Evolutionary conservation across 2,113 vertebrate genomes (phyloP).

Genomic region (Pachyramphus minor): DNA sequence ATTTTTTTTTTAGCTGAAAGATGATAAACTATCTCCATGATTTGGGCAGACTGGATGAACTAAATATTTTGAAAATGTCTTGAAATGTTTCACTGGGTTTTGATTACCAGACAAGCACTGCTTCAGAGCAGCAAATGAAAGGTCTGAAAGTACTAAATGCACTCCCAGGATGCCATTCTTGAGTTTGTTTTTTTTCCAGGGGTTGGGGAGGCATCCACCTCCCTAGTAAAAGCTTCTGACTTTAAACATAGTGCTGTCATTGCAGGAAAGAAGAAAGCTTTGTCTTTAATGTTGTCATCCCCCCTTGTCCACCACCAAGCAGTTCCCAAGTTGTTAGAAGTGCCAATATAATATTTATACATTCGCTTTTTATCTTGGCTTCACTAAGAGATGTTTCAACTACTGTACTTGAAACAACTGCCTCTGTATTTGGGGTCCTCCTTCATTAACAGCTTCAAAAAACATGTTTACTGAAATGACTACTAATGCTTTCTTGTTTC

Average conservation of each 20-base stretch:
- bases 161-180: not conserved
- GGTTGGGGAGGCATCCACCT: not conserved
- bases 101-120: not conserved
- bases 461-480: not conserved
- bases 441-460: not conserved
- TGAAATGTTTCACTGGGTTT: not conserved
- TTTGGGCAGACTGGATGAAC: not conserved
- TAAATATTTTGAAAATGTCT: not conserved
- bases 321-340: not conserved
- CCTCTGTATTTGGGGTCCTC: not conserved
- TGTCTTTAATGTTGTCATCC: not conserved
- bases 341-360: not conserved
- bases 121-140: not conserved
- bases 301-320: not conserved
- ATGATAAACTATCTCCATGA: not conserved
- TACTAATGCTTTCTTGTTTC: not conserved
- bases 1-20: not conserved
- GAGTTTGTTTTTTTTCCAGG: not conserved
- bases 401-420: not conserved
- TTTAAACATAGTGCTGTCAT: not conserved
- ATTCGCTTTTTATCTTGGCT: not conserved
- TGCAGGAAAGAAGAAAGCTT: not conserved
- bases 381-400: not conserved
- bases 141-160: not conserved
- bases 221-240: not conserved